Evolutionary conservation across 2,888 invertebrate species (phyloP).

Genomic region (Drosophila histrio): DNA sequence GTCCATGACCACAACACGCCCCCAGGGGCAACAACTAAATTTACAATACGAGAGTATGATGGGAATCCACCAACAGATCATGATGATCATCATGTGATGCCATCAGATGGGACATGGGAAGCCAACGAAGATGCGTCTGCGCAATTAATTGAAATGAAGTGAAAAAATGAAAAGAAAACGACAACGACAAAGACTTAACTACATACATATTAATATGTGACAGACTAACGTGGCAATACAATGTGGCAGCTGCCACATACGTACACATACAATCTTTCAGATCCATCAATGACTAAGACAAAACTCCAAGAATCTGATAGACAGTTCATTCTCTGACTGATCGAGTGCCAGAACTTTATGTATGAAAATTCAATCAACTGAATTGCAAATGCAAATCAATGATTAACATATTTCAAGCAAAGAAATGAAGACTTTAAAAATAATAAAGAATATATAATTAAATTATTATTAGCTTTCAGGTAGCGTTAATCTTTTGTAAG

Average conservation of each 20-base stretch:
- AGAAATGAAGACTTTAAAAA: too few species aligned
- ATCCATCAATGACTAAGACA: conserved; percentile 21
- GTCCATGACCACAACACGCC: conserved; percentile 69
- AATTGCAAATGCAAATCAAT: neutral
- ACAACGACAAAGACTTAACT: neutral
- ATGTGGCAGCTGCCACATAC: conserved; percentile 29
- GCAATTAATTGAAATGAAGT: conserved; percentile 62
- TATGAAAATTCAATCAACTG: conserved; percentile 16
- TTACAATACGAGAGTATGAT: conserved; percentile 28
- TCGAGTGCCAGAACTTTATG: neutral
- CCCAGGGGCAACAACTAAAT: conserved; percentile 58
- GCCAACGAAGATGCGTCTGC: conserved; percentile 60
- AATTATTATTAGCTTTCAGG: too few species aligned
- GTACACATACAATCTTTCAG: neutral
- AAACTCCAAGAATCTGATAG: conserved; percentile 17
- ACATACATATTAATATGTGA: too few species aligned
- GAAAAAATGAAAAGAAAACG: conserved; percentile 10
- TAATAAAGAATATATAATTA: too few species aligned
- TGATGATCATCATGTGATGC: conserved; percentile 5
- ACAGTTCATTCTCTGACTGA: neutral
- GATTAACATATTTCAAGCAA: neutral
- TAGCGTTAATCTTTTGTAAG: too few species aligned
- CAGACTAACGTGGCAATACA: conserved; percentile 27
- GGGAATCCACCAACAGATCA: conserved; percentile 45
- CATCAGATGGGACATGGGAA: conserved; percentile 13